These are phyloP conservation scores for Hirundo rustica DNA, from an alignment of 2,797 vertebrate species.

Conservation along the genomic window DNA sequence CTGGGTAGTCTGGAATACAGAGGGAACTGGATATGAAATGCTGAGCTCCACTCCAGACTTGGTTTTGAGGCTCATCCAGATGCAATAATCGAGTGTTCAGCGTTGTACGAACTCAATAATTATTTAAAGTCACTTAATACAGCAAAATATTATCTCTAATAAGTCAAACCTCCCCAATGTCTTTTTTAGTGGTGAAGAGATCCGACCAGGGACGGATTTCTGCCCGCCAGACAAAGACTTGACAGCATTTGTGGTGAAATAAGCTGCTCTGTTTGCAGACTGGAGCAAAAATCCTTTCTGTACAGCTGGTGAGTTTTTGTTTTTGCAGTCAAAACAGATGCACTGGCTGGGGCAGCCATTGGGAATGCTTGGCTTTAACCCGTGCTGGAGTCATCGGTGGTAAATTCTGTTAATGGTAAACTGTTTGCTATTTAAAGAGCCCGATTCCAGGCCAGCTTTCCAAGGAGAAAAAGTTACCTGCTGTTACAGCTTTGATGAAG, in stretches of 20 bases:
- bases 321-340: constrained; percentile 11
- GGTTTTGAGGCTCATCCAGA: constrained; percentile 33
- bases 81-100: not conserved
- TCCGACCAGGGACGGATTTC: constrained; percentile 28
- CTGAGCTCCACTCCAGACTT: not conserved
- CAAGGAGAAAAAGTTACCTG: not conserved
- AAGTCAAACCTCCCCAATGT: not conserved
- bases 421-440: not conserved
- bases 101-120: not conserved
- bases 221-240: not conserved
- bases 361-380: constrained; percentile 17
- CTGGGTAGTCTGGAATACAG: not conserved
- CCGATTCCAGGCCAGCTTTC: constrained; percentile 6
- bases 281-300: constrained; percentile 49
- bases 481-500: not conserved
- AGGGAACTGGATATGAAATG: not conserved
- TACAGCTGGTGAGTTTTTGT: constrained; percentile 47
- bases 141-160: no score
- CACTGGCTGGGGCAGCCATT: not conserved
- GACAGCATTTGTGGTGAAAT: not conserved
- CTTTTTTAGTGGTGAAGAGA: constrained; percentile 14
- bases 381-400: not conserved
- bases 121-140: not conserved
- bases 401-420: not conserved
- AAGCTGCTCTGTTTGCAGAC: constrained; percentile 14